Percentiles rank a stretch among this genome's conserved stretches.
Evolutionary conservation across 2,113 vertebrate species (phyloP).

Genomic region (Cyanistes caeruleus): DNA sequence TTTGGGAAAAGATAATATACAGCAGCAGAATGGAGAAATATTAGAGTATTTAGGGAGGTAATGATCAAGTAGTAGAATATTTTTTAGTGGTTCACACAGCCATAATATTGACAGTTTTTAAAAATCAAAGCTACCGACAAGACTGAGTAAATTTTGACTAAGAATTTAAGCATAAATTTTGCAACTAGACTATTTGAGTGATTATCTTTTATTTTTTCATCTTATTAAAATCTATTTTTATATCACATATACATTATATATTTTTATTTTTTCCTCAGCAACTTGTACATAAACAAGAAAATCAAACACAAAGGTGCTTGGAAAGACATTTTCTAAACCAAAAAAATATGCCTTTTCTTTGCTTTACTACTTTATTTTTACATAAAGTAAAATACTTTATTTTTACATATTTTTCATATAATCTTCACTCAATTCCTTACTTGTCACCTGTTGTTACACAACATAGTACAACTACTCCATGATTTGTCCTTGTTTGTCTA

Average conservation of each 20-base stretch:
- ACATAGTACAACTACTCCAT: background rate
- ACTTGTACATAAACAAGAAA: background rate
- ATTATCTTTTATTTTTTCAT: background rate
- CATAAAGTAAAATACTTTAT: background rate
- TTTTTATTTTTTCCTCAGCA: background rate
- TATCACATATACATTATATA: background rate
- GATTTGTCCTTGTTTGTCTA: background rate
- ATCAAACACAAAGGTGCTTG: background rate
- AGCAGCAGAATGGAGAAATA: background rate
- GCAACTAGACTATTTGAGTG: background rate
- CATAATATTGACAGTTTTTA: background rate
- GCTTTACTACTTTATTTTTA: background rate
- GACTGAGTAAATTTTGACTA: background rate
- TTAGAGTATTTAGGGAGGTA: background rate
- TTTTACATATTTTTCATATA: background rate
- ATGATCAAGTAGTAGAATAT: background rate
- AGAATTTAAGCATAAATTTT: background rate
- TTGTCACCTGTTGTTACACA: background rate
- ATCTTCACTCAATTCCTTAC: background rate
- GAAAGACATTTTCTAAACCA: background rate
- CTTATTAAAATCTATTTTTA: background rate
- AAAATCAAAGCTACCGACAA: background rate
- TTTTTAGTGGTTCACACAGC: background rate
- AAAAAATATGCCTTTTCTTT: background rate
- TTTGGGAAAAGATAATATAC: background rate